A percentile compares a stretch with the other conserved stretches of the same genome.
These are phyloP conservation scores for Catharus minimus DNA, from an alignment of 2,113 vertebrate species.

Conservation along the genomic window DNA sequence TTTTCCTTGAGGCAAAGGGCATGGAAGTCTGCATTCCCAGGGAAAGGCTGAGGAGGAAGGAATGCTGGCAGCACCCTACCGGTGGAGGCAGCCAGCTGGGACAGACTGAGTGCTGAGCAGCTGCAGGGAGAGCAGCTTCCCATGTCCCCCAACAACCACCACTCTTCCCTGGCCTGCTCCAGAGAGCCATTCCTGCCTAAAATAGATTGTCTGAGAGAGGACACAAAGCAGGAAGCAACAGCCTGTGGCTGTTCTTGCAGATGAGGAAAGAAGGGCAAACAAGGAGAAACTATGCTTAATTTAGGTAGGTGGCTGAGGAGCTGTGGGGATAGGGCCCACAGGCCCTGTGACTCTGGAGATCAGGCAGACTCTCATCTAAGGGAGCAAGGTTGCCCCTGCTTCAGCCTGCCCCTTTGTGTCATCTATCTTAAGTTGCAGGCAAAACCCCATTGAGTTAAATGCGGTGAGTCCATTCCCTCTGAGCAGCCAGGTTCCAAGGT, in stretches of 20 bases:
- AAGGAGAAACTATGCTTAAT: background rate
- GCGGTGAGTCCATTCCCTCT: background rate
- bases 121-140: fast-evolving
- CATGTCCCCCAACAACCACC: fast-evolving
- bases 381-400: background rate
- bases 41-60: background rate
- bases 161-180: background rate
- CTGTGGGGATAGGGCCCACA: fast-evolving
- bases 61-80: fast-evolving
- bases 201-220: background rate
- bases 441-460: background rate
- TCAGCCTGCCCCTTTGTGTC: background rate
- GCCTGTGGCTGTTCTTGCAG: fast-evolving
- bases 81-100: background rate
- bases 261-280: background rate
- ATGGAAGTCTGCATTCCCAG: background rate
- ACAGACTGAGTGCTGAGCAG: background rate
- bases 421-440: background rate
- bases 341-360: background rate
- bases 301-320: background rate
- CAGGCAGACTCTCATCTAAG: background rate
- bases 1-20: background rate
- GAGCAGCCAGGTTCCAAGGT: background rate
- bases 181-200: background rate
- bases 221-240: fast-evolving